Base-by-base conservation (phyloP, 2,888 invertebrate genomes). In the Lasius fuliginosus region DNA sequence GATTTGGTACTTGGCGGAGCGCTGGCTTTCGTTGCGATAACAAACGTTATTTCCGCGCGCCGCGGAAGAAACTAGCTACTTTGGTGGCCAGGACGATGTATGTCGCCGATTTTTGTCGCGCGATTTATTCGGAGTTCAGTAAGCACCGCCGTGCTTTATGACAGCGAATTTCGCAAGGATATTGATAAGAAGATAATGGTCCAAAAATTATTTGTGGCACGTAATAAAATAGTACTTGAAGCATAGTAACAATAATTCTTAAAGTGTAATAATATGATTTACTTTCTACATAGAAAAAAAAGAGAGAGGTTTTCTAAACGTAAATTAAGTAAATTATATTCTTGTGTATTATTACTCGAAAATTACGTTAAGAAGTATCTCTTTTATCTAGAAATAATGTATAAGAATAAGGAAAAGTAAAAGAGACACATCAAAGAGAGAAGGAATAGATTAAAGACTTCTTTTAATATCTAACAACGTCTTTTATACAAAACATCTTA, bases 41-140 rank as follows among this genome's bases (percentile, higher is more conserved):
- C 74, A 89, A 89, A 89, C 90, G 83, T 86, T 88, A 89, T 88
- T 83, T 53, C 83, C 65, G 83, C n/a, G 76, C 73, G 27, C 36
- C 36, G 82, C 71, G 76, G 62, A 82, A 67, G 85, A 86, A 83
- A 84, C 84, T 85, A 82, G 85, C 86, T 85, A 46, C 68, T 71
- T 71, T 60, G 15, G 33, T 46, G 36, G 60, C 46, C 58, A n/a
- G 33, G 40, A 9, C 79, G 58, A 79, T 73, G 60, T 60, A 79
- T 12, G 33, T 81, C 33, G 27, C 18, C 40, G 60, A 74, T 81
- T 81, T 46, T 81, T 74, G 60, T 81, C 79, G 60, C 46, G 73
- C 79, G 3, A 81, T 81, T 81, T 81, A 81, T 73, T 81, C 74
- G 8, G 12, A 46, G 58, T 33, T 42, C 74, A 33, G 74, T 36